Conservation (phyloP, 2,797 vertebrate genomes). For the Phoxinus dragarum region DNA sequence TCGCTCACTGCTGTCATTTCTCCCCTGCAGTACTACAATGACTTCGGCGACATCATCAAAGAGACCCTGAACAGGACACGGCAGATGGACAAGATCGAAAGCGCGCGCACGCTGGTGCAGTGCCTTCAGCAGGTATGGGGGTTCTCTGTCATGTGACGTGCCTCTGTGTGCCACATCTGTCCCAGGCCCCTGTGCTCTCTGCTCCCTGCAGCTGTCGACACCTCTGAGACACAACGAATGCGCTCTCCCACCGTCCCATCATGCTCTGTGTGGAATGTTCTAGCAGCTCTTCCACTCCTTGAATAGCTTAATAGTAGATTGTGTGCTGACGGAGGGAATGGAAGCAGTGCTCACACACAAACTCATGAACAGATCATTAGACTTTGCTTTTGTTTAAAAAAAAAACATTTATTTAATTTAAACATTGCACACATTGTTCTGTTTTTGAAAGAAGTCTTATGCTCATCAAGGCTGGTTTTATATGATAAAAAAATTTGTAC, state of each 20-base stretch:
- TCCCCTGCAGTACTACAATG: conserved; percentile 76
- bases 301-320: conserved; percentile 51
- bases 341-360: not conserved
- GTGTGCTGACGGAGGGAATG: conserved; percentile 4
- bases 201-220: conserved; percentile 49
- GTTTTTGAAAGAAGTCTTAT: not conserved
- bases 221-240: conserved; percentile 8
- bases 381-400: not conserved
- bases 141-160: conserved; percentile 22
- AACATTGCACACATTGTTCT: not conserved
- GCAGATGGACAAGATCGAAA: conserved; percentile 86
- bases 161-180: conserved; percentile 45
- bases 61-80: conserved; percentile 86
- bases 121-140: conserved; percentile 88
- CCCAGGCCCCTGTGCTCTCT: conserved; percentile 14
- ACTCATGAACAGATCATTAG: not conserved
- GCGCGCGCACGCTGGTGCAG: conserved; percentile 83
- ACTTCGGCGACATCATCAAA: conserved; percentile 94
- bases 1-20: conserved; percentile 27
- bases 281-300: conserved; percentile 48
- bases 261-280: conserved; percentile 54
- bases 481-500: not conserved
- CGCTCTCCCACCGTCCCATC: conserved; percentile 7
- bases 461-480: not conserved
- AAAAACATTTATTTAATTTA: not conserved